Evolutionary conservation across 2,888 invertebrate species (phyloP).

Genomic region (Spilarctia lutea): DNA sequence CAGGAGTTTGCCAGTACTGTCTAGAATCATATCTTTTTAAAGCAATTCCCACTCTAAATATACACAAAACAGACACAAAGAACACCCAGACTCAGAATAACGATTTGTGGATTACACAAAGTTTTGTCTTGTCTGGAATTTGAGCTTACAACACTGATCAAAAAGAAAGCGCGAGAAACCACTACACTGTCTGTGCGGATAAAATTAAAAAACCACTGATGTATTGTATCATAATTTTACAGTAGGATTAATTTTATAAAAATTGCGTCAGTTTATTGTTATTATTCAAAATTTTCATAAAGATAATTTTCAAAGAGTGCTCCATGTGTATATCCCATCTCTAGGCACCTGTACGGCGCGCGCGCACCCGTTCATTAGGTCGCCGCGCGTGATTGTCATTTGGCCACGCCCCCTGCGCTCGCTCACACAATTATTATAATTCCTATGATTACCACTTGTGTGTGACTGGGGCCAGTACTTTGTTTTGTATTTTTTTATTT

Average conservation of each 20-base stretch:
- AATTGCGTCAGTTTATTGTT: not conserved
- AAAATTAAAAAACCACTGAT: no score
- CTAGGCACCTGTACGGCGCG: conserved; percentile 69
- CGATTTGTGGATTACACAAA: no score
- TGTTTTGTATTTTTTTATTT: conserved; percentile 31
- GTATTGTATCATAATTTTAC: no score
- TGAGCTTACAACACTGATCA: no score
- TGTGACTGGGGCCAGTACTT: conserved; percentile 31
- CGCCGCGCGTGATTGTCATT: conserved; percentile 84
- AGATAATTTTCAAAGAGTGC: not conserved
- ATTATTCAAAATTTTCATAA: not conserved
- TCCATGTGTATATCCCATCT: conserved; percentile 49
- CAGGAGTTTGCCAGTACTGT: no score
- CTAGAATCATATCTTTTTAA: no score
- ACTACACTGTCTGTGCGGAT: no score
- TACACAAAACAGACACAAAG: no score
- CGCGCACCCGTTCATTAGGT: conserved; percentile 83
- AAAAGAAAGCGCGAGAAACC: no score
- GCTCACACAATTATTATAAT: conserved; percentile 83
- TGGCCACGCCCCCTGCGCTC: conserved; percentile 73
- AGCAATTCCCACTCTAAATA: no score
- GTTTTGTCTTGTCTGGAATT: no score
- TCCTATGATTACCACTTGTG: conserved; percentile 75
- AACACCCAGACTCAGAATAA: no score
- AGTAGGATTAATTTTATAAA: not conserved